phyloP scores from a whole-genome alignment of 92 coral and sea anemone species.

The Palythoa heliodiscus region DNA sequence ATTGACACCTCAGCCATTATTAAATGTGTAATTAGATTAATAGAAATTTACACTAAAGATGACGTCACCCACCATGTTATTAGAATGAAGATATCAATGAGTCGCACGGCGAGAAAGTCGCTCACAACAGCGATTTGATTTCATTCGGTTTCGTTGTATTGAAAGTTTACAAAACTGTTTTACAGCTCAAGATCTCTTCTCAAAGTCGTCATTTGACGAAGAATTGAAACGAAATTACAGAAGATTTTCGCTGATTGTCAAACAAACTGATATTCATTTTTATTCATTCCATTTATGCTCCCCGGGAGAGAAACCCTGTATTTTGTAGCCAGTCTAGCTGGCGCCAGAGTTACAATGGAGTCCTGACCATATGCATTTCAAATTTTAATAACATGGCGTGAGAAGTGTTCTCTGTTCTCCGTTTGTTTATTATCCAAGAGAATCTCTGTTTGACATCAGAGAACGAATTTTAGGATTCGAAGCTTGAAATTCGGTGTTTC shows the following conservation, averaged over 20 bases:
- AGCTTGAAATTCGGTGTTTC: conserved; percentile 3
- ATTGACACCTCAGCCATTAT: conserved; percentile 87
- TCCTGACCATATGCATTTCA: conserved; percentile 91
- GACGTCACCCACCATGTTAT: conserved; percentile 71
- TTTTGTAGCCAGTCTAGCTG: conserved; percentile 69
- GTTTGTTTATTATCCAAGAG: conserved; percentile 61
- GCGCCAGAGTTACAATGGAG: conserved; percentile 85
- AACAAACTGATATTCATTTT: conserved; percentile 52
- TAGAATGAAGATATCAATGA: conserved; percentile 40
- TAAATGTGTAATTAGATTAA: conserved; percentile 87
- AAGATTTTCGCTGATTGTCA: conserved; percentile 58
- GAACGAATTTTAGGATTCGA: neutral
- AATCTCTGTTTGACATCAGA: conserved; percentile 39
- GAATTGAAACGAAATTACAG: conserved; percentile 5
- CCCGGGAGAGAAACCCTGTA: conserved; percentile 80
- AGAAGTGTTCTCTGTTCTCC: conserved; percentile 50
- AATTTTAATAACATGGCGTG: conserved; percentile 75
- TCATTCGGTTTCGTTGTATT: conserved; percentile 7
- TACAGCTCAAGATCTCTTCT: neutral
- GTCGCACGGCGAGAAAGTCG: conserved; percentile 23
- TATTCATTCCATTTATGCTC: conserved; percentile 80
- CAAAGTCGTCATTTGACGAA: neutral
- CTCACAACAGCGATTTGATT: neutral
- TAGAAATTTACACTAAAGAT: conserved; percentile 73
- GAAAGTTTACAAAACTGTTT: neutral